Percentiles rank a stretch among this genome's conserved stretches.
These are phyloP conservation scores for Formica aserva DNA, from an alignment of 2,888 invertebrate species.

Conservation along the genomic window DNA sequence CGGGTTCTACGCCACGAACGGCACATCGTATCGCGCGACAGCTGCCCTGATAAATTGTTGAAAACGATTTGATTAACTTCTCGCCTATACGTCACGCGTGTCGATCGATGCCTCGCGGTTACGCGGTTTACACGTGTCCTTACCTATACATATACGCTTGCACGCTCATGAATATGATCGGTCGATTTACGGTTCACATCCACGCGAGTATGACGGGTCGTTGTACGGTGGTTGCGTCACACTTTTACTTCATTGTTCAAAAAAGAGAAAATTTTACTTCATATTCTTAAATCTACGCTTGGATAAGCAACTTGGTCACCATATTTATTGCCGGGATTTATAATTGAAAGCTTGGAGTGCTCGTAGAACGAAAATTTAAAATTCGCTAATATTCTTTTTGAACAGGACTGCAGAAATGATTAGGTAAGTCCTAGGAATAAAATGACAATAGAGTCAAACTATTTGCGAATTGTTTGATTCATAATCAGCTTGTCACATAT, in stretches of 20 bases:
- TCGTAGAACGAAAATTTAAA: neutral
- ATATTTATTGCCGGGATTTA: constrained; percentile 33
- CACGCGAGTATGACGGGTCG: constrained; percentile 55
- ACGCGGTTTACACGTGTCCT: constrained; percentile 76
- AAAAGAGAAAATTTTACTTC: constrained; percentile 22
- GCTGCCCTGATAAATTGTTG: constrained; percentile 76
- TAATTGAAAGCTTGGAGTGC: neutral
- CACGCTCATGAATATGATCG: constrained; percentile 55
- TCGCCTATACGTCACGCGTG: constrained; percentile 76
- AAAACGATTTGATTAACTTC: constrained; percentile 81
- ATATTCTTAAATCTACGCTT: constrained; percentile 39
- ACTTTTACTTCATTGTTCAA: constrained; percentile 6
- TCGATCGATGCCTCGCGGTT: constrained; percentile 74
- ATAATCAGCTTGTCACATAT: neutral
- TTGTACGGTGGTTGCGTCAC: neutral
- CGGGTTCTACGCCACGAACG: constrained; percentile 1
- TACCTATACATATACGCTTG: constrained; percentile 62
- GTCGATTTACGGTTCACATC: constrained; percentile 58
- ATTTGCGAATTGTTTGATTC: neutral
- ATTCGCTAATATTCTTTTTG: neutral
- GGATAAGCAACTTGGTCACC: constrained; percentile 40
- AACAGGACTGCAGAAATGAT: neutral
- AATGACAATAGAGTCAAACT: neutral
- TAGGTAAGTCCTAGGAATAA: neutral
- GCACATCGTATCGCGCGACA: constrained; percentile 51